These are phyloP conservation scores for Nothocercus julius DNA, from an alignment of 2,113 vertebrate species.

Conservation along the genomic window DNA sequence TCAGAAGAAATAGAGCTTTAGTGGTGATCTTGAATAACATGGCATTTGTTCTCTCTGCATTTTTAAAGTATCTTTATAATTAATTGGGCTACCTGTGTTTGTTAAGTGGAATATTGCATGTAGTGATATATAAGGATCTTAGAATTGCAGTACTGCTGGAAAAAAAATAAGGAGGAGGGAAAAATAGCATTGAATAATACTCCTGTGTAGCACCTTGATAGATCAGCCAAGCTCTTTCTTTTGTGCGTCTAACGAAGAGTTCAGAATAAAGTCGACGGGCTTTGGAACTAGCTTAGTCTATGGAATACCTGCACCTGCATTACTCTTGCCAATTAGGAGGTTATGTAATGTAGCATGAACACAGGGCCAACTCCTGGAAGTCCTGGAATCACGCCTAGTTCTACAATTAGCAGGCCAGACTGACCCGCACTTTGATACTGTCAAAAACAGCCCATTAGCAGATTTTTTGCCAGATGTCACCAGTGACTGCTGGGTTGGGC, in stretches of 20 bases:
- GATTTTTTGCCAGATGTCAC: not conserved
- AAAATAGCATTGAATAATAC: not conserved
- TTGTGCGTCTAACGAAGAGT: not conserved
- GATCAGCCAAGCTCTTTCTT: not conserved
- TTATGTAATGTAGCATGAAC: slow-evolving; percentile 6
- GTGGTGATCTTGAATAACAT: not conserved
- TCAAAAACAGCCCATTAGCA: not conserved
- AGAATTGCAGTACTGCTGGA: not conserved
- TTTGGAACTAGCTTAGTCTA: not conserved
- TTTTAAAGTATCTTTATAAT: not conserved
- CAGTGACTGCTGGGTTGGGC: not conserved
- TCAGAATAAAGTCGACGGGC: not conserved
- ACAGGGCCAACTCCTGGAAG: not conserved
- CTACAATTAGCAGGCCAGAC: slow-evolving; percentile 43
- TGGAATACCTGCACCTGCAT: not conserved
- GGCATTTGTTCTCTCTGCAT: not conserved
- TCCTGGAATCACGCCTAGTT: slow-evolving; percentile 54
- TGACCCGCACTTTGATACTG: not conserved
- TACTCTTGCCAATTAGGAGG: not conserved
- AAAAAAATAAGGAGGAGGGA: not conserved
- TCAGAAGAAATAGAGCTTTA: not conserved
- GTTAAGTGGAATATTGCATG: not conserved
- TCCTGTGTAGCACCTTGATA: not conserved
- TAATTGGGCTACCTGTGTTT: not conserved
- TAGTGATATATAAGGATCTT: not conserved